phyloP scores from a whole-genome alignment of 2,113 vertebrate genomes.

The Megaceryle maxima region DNA sequence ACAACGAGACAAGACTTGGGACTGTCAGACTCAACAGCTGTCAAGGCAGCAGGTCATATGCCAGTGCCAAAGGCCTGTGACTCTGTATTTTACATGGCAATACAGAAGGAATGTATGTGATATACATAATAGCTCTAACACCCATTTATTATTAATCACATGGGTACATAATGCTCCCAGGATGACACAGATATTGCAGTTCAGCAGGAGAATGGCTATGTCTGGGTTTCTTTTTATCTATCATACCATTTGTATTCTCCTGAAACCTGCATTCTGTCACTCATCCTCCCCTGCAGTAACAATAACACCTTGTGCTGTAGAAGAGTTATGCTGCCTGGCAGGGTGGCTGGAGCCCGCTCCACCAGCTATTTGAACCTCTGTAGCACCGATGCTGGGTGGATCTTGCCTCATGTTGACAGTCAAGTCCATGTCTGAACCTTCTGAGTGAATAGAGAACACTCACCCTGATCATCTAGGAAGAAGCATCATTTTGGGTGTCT shows the following conservation, averaged over 20 bases:
- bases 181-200: background rate
- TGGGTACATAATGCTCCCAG: background rate
- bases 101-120: background rate
- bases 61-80: background rate
- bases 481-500: fast-evolving
- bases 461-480: background rate
- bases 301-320: background rate
- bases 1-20: background rate
- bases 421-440: background rate
- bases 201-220: background rate
- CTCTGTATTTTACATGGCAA: background rate
- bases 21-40: background rate
- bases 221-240: background rate
- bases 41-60: background rate
- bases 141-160: background rate
- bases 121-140: background rate
- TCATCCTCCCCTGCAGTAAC: background rate
- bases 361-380: background rate
- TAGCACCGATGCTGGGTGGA: background rate
- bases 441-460: fast-evolving
- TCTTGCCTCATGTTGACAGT: background rate
- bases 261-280: background rate
- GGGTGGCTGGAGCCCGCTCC: background rate
- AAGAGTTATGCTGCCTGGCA: background rate
- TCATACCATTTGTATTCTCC: background rate